Percentiles rank a stretch among this genome's conserved stretches.
Evolutionary conservation across 2,797 vertebrate species (phyloP).

Genomic region (Melanitta fusca): DNA sequence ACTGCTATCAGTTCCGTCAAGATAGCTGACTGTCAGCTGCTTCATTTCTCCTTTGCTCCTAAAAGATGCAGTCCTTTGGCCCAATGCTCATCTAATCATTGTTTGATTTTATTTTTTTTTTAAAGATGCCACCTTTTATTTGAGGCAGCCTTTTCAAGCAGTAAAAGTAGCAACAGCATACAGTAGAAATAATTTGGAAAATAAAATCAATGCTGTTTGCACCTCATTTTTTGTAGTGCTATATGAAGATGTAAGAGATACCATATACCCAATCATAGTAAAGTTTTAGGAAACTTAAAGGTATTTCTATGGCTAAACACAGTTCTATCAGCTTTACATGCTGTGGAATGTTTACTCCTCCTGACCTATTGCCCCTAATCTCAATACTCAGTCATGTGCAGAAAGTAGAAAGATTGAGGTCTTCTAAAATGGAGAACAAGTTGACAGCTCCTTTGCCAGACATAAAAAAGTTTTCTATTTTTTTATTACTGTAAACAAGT

Average conservation of each 20-base stretch:
- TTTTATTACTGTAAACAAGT: slow-evolving; percentile 19
- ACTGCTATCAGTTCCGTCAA: slow-evolving; percentile 58
- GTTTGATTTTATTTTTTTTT: slow-evolving; percentile 67
- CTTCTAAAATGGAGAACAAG: slow-evolving; percentile 32
- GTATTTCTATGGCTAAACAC: slow-evolving; percentile 44
- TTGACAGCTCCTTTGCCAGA: slow-evolving; percentile 25
- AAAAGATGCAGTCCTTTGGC: slow-evolving; percentile 60
- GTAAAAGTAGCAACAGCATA: slow-evolving; percentile 60
- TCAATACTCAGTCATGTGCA: neutral
- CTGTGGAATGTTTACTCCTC: neutral
- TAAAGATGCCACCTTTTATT: slow-evolving; percentile 66
- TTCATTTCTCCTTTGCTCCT: slow-evolving; percentile 24
- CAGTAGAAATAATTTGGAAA: slow-evolving; percentile 67
- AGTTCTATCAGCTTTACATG: neutral
- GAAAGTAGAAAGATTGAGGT: neutral
- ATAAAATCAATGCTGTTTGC: neutral
- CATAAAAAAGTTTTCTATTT: slow-evolving; percentile 31
- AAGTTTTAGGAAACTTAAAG: slow-evolving; percentile 48
- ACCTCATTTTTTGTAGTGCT: neutral
- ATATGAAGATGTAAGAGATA: slow-evolving; percentile 61
- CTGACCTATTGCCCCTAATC: neutral
- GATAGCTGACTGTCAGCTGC: slow-evolving; percentile 49
- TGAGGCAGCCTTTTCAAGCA: slow-evolving; percentile 59
- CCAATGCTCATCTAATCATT: slow-evolving; percentile 72
- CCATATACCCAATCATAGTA: slow-evolving; percentile 19